Evolutionary conservation across 2,888 invertebrate species (phyloP).

Genomic region (Pandemis corylana): DNA sequence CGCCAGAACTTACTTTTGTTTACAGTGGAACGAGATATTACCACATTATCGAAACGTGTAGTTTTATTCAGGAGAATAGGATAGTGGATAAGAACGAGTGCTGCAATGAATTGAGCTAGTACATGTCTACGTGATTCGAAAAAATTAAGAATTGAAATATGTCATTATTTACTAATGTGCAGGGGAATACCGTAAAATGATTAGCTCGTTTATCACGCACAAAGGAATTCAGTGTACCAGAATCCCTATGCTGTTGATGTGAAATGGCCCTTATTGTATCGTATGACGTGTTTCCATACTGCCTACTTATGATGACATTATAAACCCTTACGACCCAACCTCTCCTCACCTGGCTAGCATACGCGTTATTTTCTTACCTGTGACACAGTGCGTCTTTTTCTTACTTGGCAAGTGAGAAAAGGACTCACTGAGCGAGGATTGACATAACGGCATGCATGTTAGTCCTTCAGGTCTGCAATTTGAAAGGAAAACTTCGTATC

Average conservation of each 20-base stretch:
- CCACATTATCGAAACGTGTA: background rate
- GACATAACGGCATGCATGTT: background rate
- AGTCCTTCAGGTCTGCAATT: background rate
- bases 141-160: no score
- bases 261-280: background rate
- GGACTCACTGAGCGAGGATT: background rate
- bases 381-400: background rate
- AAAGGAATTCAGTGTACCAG: background rate
- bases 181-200: background rate
- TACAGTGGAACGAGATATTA: background rate
- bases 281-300: background rate
- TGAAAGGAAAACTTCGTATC: background rate
- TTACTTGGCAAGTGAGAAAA: background rate
- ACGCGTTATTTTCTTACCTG: background rate
- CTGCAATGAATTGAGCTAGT: no score
- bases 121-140: background rate
- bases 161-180: background rate
- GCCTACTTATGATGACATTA: background rate
- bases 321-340: background rate
- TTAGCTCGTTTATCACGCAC: background rate
- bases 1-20: background rate
- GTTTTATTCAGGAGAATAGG: no score
- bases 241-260: background rate
- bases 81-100: no score
- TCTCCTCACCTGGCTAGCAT: background rate